Base-by-base conservation (phyloP, 1,140 invertebrate genomes). In the Drosophila punjabiensis region DNA sequence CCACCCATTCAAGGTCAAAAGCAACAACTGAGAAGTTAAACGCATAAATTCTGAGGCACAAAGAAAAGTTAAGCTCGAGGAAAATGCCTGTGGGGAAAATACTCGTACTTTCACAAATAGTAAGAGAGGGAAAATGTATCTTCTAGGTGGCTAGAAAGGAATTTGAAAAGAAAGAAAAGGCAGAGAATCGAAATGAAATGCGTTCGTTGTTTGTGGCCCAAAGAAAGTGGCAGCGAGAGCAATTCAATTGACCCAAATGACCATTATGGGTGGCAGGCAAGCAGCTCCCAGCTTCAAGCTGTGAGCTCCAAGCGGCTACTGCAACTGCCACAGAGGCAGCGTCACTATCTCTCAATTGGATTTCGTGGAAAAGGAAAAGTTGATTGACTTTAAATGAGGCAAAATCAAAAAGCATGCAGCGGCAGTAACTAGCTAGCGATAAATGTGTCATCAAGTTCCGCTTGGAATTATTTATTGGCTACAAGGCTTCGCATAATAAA, bases 221-320 rank as follows among this genome's bases (percentile, higher is more conserved):
- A 79, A 81, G 85, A 89, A 88, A 89, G 81, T 85, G 85, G 45
- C 69, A 55, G 75, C 58, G 48, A 63, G 83, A 87, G 79, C 86
- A 85, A 89, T 85, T 85, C 81, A 89, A 85, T 90, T 85, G 85
- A 89, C 85, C 85, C 79, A 89, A 90, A 90, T 89, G 85, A 81
- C 85, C 85, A 90, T 90, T 85, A 86, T 75, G 77, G 76, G 76
- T 59, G 69, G 64, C 58, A 60, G 48, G 43, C 28, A 30, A 32
- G 37, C 59, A 32, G 59, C 59, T 33, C 7, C 6, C 14, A n/a
- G 56, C 41, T 41, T 24, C 33, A 14, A 53, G 13, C 43, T 35
- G 39, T 11, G 33, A 33, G 24, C 24, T 24, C 24, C 24, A 24
- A 24, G 24, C 39, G 58, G 63, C 48, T 20, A 32, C 32, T 63